Evolutionary conservation across 2,888 invertebrate species (phyloP), one percentile per base, ranked within the genome.

Genomic region (Sepioteuthis lessoniana): DNA sequence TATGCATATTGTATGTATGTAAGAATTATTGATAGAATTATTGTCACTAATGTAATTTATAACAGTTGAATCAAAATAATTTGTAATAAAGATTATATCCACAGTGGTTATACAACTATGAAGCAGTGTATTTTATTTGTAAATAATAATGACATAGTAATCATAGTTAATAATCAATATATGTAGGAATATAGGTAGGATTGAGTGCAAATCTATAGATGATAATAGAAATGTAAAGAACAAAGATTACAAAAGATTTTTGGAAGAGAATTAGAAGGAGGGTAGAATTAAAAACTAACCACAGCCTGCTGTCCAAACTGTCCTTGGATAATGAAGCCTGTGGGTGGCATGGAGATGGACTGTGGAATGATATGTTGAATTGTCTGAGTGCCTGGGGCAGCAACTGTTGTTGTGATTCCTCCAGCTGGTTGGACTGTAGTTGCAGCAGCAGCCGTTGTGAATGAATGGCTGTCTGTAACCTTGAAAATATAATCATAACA

Each of bases 231-330:
- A 76, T 76, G 13, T 76, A 10, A 76, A 76, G n/a, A 31, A 31
- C 25, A 60, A 76, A 76, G 76, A 76, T 76, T 31, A 76, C 4
- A 76, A 76, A 76, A n/a, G 1, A 76, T 76, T 76, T 76, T 19
- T 3, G n/a, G 13, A n/a, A 76, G 10, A n/a, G n/a, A n/a, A 76
- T 31, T 10, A 76, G n/a, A 16, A 76, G 76, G 76, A n/a, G 76
- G 76, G 35, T 1, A 92, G 19, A 31, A 28, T 16, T n/a, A 25
- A n/a, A n/a, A 47, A 95, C 95, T 95, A 93, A 96, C 96, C 95
- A 96, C 95, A 91, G 96, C 95, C 94, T 96, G 96, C 91, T 96
- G 96, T 0, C 96, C 96, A 95, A 96, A 96, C 94, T 96, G 96
- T 94, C 95, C 96, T 95, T 96, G 96, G 28, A 96, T 95, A 90